Percentiles rank a stretch among this genome's conserved stretches.
Conservation (phyloP, 2,113 vertebrate species). For the Tetrao urogallus region DNA sequence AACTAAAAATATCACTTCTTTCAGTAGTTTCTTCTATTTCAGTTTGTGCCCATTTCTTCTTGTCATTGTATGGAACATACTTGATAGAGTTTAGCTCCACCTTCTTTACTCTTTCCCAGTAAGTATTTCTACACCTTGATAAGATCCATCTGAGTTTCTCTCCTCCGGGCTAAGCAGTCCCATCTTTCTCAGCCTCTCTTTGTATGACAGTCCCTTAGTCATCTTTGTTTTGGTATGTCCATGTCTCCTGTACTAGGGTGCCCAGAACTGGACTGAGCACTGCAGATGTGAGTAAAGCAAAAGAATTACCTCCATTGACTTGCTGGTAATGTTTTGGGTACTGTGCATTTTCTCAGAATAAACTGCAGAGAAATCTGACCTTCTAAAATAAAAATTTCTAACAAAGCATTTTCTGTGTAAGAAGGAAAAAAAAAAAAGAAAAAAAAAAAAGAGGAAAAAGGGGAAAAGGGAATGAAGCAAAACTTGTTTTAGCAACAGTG, state of each 20-base stretch:
- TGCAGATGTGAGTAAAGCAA: neutral
- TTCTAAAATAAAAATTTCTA: neutral
- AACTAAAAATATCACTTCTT: neutral
- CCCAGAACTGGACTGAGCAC: neutral
- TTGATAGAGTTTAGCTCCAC: neutral
- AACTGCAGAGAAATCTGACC: neutral
- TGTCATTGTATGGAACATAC: neutral
- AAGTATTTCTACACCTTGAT: neutral
- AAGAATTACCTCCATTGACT: neutral
- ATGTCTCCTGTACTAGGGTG: neutral
- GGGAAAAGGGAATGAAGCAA: neutral
- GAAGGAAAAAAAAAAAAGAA: neutral
- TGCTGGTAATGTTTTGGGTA: neutral
- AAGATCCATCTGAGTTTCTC: neutral
- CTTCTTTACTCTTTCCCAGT: neutral
- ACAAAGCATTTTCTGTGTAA: neutral
- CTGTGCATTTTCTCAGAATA: neutral
- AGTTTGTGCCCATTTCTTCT: neutral
- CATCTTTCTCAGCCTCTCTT: neutral
- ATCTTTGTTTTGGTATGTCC: neutral
- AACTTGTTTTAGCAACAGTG: conserved; percentile 13
- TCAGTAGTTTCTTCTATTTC: neutral
- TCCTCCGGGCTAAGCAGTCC: neutral
- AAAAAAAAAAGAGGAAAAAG: neutral
- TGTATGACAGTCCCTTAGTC: neutral